Base-by-base conservation (phyloP, 1,140 invertebrate genomes). In the Caerostris extrusa region DNA sequence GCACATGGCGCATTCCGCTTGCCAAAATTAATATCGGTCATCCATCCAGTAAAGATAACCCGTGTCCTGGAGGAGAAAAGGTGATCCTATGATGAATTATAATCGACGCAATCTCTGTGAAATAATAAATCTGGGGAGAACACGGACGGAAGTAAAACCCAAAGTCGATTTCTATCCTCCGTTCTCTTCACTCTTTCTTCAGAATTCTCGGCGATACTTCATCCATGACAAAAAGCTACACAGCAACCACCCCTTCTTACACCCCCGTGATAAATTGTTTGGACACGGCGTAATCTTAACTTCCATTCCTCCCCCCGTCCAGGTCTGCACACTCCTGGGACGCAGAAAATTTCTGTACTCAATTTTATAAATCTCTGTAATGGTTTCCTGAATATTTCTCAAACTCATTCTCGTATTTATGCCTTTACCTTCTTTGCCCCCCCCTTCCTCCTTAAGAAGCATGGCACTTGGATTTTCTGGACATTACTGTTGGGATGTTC, bases 291-390 rank as follows among this genome's bases (percentile, higher is more conserved):
- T 92, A 61, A 92, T n/a, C 77, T 92, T 92, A 85, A 85, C 90
- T 55, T 55, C 81, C 60, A 19, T 8, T 60, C 81, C 61, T n/a
- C 90, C 90, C 57, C 60, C 17, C 3, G 81, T 12, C 7, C 56
- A n/a, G n/a, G 14, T 17, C 58, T 50, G 53, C n/a, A 58, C 88
- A 53, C 88, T 57, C 19, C 64, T 8, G 10, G 14, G 4, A 50
- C 69, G 17, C n/a, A 58, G 50, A 67, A 85, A 85, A 85, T 81
- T 92, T 92, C 77, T 85, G 90, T 81, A 92, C 90, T 92, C 90
- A 92, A 92, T 92, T 92, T 92, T 60, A 92, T 92, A 92, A 92
- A 92, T 81, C 90, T 85, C 90, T 77, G 82, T 92, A 92, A 92
- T 92, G 90, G 90, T 61, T 92, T 92, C 90, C 90, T 92, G 90